Conservation (phyloP, 2,888 invertebrate genomes). For the Automeris io region DNA sequence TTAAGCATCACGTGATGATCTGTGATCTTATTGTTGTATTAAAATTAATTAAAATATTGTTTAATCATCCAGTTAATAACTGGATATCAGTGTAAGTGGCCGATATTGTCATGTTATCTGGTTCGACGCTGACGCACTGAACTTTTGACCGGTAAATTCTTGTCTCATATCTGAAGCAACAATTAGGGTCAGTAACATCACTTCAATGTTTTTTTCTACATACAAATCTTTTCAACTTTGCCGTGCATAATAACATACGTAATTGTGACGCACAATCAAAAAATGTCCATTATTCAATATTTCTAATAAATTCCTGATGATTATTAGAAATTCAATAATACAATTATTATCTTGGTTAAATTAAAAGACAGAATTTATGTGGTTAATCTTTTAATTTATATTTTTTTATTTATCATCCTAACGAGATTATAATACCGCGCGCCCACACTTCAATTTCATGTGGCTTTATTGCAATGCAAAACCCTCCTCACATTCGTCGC, state of each 20-base stretch:
- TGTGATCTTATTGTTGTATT: constrained; percentile 4
- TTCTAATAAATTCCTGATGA: no score
- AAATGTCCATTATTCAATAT: no score
- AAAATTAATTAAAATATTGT: constrained; percentile 1
- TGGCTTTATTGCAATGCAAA: no score
- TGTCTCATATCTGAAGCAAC: constrained; percentile 60
- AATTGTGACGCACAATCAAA: no score
- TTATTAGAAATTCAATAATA: no score
- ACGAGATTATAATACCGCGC: no score
- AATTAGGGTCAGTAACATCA: constrained; percentile 59
- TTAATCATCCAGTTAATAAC: constrained; percentile 23
- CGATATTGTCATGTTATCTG: constrained; percentile 51
- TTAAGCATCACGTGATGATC: not conserved
- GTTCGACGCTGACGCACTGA: constrained; percentile 38
- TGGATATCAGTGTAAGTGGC: constrained; percentile 37
- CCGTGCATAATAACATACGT: not conserved
- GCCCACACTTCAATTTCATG: no score
- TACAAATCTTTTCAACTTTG: constrained; percentile 1
- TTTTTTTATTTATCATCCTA: no score
- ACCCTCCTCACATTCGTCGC: no score
- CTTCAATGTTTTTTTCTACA: constrained; percentile 20
- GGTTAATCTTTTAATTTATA: no score
- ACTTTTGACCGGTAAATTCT: constrained; percentile 64
- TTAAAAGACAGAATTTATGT: no score
- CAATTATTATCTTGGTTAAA: no score